Evolutionary conservation across 2,113 vertebrate genomes (phyloP), one percentile per base, ranked within the genome.

Genomic region (Albula goreensis): DNA sequence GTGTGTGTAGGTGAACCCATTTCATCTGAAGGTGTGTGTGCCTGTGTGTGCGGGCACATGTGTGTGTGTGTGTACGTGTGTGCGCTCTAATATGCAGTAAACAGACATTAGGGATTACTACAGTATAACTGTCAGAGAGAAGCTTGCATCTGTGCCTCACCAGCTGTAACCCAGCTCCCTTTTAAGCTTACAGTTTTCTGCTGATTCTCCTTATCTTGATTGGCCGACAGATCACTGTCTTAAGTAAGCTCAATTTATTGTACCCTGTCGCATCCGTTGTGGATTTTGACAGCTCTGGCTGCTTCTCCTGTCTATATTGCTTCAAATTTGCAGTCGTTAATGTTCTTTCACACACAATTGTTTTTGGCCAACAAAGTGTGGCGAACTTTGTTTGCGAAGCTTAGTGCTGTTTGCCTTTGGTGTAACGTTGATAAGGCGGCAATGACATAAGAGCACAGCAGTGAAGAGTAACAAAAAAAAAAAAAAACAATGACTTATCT

Each of bases 171-270:
- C 82, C 87, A 79, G 41, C 86, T 88, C 85, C 83, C 86, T 51
- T 89, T 85, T 90, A 87, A 91, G 91, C 89, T 87, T 49, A 80
- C 85, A 87, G 86, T 88, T 89, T 87, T 84, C 84, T 89, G 86
- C 84, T 88, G 88, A 89, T 89, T 83, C 49, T 85, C 82, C 79
- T 78, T 90, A 90, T 91, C 90, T 91, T 83, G 87, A 89, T 91
- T 86, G 80, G 78, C 90, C 87, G 89, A 89, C 88, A 89, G 89
- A 90, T 90, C 83, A 48, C 77, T 90, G 87, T 90, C 85, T 89
- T 78, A 52, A 80, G 63, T 88, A 87, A 89, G 82, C 88, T 79
- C 22, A 85, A 88, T 86, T 89, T 88, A 89, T 91, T 53, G 31
- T 17, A 9, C 87, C 60, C 49, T 85, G 57, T 86, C n/a, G 22